Percentiles rank a stretch among this genome's conserved stretches.
Conservation (phyloP, 2,888 invertebrate genomes). For the Pseudeuparius sepicola region DNA sequence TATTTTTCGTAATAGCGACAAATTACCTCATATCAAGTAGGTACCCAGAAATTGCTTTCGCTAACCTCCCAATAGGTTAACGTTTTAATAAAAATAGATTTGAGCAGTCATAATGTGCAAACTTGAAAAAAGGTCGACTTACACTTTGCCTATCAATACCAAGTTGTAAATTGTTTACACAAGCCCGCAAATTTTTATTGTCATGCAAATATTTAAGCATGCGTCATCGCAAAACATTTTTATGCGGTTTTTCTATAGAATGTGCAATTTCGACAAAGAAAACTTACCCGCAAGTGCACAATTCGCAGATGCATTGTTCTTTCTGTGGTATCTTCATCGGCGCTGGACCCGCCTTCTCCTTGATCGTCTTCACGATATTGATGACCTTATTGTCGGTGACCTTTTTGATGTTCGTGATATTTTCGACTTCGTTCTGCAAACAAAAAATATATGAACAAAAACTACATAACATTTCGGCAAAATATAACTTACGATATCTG, state of each 20-base stretch:
- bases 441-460: constrained; percentile 9
- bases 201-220: too few species aligned
- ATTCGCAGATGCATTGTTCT: constrained; percentile 82
- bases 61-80: too few species aligned
- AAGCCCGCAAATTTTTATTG: too few species aligned
- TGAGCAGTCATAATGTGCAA: too few species aligned
- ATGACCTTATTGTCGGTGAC: constrained; percentile 45
- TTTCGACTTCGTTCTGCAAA: constrained; percentile 37
- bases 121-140: too few species aligned
- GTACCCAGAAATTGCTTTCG: too few species aligned
- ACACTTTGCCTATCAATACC: too few species aligned
- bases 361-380: constrained; percentile 39
- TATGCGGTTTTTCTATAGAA: constrained; percentile 2
- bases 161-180: too few species aligned
- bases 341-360: constrained; percentile 35
- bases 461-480: not conserved
- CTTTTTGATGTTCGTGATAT: constrained; percentile 37
- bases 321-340: constrained; percentile 43
- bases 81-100: too few species aligned
- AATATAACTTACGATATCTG: constrained; percentile 39
- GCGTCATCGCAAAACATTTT: too few species aligned
- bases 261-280: constrained; percentile 7
- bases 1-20: too few species aligned
- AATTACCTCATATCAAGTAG: too few species aligned
- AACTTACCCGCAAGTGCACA: constrained; percentile 85